Conservation (phyloP, 2,888 invertebrate genomes). For the Himalopsyche japonica region DNA sequence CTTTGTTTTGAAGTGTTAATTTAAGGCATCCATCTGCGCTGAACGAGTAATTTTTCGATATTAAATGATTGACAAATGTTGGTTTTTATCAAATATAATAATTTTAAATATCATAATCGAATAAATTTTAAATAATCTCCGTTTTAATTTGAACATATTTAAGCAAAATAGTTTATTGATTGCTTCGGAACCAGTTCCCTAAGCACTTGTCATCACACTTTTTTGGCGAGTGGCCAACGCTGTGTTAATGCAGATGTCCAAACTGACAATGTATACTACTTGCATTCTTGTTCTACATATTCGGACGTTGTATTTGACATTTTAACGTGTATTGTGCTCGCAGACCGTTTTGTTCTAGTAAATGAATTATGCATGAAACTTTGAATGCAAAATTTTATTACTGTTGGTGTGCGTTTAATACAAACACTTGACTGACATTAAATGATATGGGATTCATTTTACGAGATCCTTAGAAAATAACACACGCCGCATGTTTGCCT, state of each 20-base stretch:
- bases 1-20: too few species aligned
- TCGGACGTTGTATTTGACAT: conserved; percentile 24
- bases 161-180: too few species aligned
- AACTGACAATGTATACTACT: not conserved
- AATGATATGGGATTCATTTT: not conserved
- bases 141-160: too few species aligned
- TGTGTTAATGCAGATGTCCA: conserved; percentile 11
- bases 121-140: too few species aligned
- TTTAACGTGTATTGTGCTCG: conserved; percentile 15
- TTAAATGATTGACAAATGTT: too few species aligned
- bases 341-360: not conserved
- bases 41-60: too few species aligned
- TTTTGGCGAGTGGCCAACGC: conserved; percentile 9
- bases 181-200: not conserved
- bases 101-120: too few species aligned
- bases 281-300: not conserved
- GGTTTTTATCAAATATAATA: too few species aligned
- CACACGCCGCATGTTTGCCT: not conserved
- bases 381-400: not conserved
- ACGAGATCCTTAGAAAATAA: not conserved
- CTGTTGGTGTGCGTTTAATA: not conserved
- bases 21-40: too few species aligned
- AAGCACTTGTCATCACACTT: not conserved
- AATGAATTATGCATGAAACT: not conserved
- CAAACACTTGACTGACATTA: not conserved